Conservation (phyloP, 1,140 invertebrate species). For the Zaprionus gabonicus region DNA sequence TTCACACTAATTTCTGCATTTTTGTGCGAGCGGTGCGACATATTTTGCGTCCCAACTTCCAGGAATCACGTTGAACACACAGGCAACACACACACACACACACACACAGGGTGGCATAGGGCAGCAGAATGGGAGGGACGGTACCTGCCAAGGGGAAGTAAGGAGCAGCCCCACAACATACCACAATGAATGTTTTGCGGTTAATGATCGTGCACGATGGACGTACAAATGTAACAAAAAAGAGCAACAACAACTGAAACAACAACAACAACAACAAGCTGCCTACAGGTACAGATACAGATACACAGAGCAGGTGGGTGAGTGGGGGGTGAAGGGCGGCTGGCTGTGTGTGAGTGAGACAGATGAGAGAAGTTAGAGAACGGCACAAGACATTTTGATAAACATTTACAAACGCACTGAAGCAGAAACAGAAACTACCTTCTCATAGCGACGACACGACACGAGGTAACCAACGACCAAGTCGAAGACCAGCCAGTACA, state of each 20-base stretch:
- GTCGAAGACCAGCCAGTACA: slow-evolving; percentile 33
- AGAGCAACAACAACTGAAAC: slow-evolving; percentile 10
- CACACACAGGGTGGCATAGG: slow-evolving; percentile 7
- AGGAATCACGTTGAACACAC: slow-evolving; percentile 33
- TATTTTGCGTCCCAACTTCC: slow-evolving; percentile 51
- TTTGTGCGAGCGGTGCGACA: slow-evolving; percentile 37
- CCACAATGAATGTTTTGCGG: slow-evolving; percentile 78
- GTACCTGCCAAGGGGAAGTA: slow-evolving; percentile 23
- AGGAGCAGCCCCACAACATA: slow-evolving; percentile 48
- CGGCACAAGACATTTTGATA: slow-evolving; percentile 82
- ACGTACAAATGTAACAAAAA: slow-evolving; percentile 64
- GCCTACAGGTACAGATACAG: slow-evolving; percentile 14
- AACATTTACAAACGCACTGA: slow-evolving; percentile 82
- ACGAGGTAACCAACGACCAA: slow-evolving; percentile 50
- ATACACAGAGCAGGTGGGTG: slow-evolving; percentile 5
- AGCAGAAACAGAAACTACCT: slow-evolving; percentile 75
- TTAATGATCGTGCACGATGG: slow-evolving; percentile 70
- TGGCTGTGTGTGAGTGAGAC: background rate
- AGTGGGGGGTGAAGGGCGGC: background rate
- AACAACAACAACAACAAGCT: slow-evolving; percentile 15
- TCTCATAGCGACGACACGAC: slow-evolving; percentile 39
- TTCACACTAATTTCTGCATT: slow-evolving; percentile 34
- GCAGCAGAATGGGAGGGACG: background rate
- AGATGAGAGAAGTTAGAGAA: slow-evolving; percentile 40
- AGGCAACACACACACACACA: slow-evolving; percentile 25